phyloP scores from a whole-genome alignment of 2,113 vertebrate genomes.

The Callospermophilus lateralis region DNA sequence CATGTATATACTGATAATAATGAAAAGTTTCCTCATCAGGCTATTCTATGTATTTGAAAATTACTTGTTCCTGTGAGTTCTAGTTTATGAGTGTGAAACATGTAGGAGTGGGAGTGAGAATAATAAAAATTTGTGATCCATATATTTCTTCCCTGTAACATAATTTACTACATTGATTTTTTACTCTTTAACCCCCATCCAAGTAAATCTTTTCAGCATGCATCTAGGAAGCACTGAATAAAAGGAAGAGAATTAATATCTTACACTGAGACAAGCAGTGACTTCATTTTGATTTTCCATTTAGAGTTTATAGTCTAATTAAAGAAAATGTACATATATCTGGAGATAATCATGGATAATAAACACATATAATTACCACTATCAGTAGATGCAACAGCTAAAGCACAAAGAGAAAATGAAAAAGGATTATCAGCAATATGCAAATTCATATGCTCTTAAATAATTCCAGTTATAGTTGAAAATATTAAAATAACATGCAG shows the following conservation, averaged over 20 bases:
- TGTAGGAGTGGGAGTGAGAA: rapidly evolving
- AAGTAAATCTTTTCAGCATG: not conserved
- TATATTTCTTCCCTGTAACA: not conserved
- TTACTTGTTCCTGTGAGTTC: not conserved
- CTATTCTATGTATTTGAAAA: not conserved
- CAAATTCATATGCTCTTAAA: conserved; percentile 45
- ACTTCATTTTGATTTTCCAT: conserved; percentile 65
- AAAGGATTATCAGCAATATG: conserved; percentile 52
- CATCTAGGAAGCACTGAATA: not conserved
- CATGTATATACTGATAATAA: not conserved
- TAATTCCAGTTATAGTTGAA: not conserved
- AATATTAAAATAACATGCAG: conserved; percentile 64
- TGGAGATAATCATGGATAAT: conserved; percentile 71
- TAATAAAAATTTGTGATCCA: not conserved
- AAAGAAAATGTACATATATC: conserved; percentile 59
- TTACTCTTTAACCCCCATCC: not conserved
- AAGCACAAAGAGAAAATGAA: conserved; percentile 25
- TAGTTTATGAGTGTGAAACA: not conserved
- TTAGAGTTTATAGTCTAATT: conserved; percentile 73
- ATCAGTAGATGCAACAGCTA: conserved; percentile 26
- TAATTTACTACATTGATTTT: not conserved
- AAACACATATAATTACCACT: conserved; percentile 61
- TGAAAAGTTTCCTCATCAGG: not conserved
- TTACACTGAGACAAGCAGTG: conserved; percentile 17
- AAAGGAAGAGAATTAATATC: not conserved